Base-by-base conservation (phyloP, 2,797 vertebrate species). In the Chrosomus eos region DNA sequence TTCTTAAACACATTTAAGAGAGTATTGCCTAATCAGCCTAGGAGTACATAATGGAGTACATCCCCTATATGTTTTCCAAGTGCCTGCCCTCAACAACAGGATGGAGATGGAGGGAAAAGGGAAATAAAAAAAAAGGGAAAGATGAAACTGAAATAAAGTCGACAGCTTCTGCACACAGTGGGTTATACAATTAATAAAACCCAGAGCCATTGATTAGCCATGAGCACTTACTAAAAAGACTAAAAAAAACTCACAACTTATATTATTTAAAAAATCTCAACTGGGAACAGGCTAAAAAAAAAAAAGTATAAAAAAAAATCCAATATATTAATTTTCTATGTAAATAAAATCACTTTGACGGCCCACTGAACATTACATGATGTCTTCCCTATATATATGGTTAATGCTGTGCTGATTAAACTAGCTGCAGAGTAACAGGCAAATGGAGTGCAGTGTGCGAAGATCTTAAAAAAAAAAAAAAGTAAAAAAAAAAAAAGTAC, bases 281-380 rank as follows among this genome's bases (percentile, higher is more conserved):
- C 16, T 4, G 67, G 38, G 60, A 68, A 40, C 1, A 28, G 11
- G 21, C 11, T 71, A 67, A 64, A 90, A 93, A 90, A 74, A 36
- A 80, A 66, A 62, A 8, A 68, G 58, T 45, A 0, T 0, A 33
- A 33, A 64, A 21, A 87, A 90, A 81, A 76, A 88, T 90, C 89
- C 90, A 92, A 95, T 94, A 96, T 95, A 94, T 95, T 94, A 94
- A 92, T 92, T 94, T 93, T 81, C 70, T 75, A 93, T 89, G 92
- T 91, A 94, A 93, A 89, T 94, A 93, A 90, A 92, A 90, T 86
- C 68, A 91, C 81, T 89, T 80, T 89, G 82, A 14, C n/a, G 83
- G 88, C 89, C 89, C 83, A 88, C 88, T 90, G 66, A 43, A 81
- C 6, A 74, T 89, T 83, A 85, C 26, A 51, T 62, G 89, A 91